Percentiles rank a stretch among this genome's conserved stretches.
Evolutionary conservation across 2,888 invertebrate genomes (phyloP).

Genomic region (Drosophila peninsularis): DNA sequence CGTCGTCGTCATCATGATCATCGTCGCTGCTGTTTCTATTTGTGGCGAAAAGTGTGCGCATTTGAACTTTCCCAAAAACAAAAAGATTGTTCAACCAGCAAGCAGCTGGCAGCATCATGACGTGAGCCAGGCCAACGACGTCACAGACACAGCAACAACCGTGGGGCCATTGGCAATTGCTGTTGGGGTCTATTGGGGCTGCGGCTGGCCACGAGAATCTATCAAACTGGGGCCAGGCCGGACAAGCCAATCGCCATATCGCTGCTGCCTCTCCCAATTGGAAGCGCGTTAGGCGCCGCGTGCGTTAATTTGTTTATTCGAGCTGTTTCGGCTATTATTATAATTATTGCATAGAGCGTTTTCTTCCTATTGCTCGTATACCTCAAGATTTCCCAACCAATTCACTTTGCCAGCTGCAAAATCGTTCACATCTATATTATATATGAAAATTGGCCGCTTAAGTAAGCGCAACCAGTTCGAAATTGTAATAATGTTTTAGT

Average conservation of each 20-base stretch:
- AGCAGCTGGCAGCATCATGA: constrained; percentile 43
- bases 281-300: constrained; percentile 70
- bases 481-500: no score
- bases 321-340: constrained; percentile 60
- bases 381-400: not conserved
- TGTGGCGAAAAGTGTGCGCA: constrained; percentile 70
- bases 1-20: constrained; percentile 6
- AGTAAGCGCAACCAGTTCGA: not conserved
- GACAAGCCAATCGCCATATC: constrained; percentile 13
- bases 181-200: constrained; percentile 1
- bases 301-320: constrained; percentile 68
- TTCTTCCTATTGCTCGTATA: constrained; percentile 20
- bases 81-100: constrained; percentile 28
- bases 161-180: constrained; percentile 17
- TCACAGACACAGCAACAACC: constrained; percentile 49
- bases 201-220: constrained; percentile 28
- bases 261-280: constrained; percentile 64
- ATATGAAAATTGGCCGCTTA: constrained; percentile 2
- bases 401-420: constrained; percentile 12
- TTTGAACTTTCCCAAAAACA: constrained; percentile 61
- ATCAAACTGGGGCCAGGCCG: constrained; percentile 18
- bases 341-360: constrained; percentile 64
- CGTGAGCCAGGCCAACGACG: constrained; percentile 57
- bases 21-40: constrained; percentile 48
- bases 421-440: not conserved